Conservation (phyloP, 2,797 vertebrate species). For the Gallinago solitaria region DNA sequence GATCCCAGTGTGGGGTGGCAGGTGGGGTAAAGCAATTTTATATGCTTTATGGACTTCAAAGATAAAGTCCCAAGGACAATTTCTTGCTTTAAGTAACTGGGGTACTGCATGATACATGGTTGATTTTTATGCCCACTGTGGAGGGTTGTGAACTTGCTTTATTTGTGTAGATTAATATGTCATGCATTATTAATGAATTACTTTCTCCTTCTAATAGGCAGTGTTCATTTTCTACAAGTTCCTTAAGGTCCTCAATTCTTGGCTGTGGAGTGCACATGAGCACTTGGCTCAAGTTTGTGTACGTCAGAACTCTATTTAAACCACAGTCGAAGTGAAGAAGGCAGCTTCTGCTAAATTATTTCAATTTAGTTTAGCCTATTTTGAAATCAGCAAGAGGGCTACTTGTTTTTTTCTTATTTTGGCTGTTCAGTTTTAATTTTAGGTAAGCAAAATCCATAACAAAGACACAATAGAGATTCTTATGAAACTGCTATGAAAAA, state of each 20-base stretch:
- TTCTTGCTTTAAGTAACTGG: not conserved
- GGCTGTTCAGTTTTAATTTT: slow-evolving; percentile 15
- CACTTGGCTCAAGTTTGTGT: not conserved
- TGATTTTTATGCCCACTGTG: not conserved
- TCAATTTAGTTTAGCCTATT: not conserved
- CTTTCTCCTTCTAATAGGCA: not conserved
- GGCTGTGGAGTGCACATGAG: not conserved
- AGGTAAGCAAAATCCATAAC: not conserved
- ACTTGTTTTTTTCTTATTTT: not conserved
- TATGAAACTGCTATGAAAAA: not conserved
- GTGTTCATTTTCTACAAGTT: not conserved
- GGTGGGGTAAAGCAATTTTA: not conserved
- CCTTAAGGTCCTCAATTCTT: not conserved
- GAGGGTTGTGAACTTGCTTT: slow-evolving; percentile 10
- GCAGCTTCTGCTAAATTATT: not conserved
- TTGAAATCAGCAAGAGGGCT: not conserved
- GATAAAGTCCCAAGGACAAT: not conserved
- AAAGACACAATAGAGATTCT: not conserved
- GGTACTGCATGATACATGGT: not conserved
- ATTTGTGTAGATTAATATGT: slow-evolving; percentile 25
- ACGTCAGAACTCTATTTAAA: not conserved
- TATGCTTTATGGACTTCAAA: not conserved
- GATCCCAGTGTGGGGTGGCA: not conserved
- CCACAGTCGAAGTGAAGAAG: not conserved
- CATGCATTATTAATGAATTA: slow-evolving; percentile 27